phyloP scores from a whole-genome alignment of 2,113 vertebrate genomes.

The Variabilichromis moorii region DNA sequence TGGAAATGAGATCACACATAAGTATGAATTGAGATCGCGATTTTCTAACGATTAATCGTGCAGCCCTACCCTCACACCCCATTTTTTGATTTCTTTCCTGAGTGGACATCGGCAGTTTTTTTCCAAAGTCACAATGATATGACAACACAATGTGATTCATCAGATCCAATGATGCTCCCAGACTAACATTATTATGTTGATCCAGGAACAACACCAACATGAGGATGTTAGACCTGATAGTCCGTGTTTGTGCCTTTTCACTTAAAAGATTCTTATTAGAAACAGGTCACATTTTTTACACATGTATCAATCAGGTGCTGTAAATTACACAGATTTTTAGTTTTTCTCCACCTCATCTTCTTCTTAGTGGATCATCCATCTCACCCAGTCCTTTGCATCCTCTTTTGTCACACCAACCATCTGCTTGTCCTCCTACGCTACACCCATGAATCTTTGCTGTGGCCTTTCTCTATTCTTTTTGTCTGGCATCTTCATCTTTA shows the following conservation, averaged over 20 bases:
- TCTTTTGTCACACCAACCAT: neutral
- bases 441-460: neutral
- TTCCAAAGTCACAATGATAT: neutral
- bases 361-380: neutral
- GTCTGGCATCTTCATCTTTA: neutral
- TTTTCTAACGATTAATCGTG: too few species aligned
- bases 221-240: neutral
- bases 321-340: neutral
- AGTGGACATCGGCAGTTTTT: neutral
- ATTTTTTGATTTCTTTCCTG: neutral
- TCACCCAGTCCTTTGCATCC: neutral
- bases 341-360: neutral
- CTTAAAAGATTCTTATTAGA: neutral
- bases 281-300: neutral
- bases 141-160: neutral
- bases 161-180: neutral
- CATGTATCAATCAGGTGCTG: fast-evolving
- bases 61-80: neutral
- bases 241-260: neutral
- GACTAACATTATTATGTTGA: neutral
- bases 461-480: neutral
- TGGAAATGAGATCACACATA: too few species aligned
- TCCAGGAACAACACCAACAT: neutral
- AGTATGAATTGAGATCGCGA: too few species aligned
- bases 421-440: neutral